A percentile compares a stretch with the other conserved stretches of the same genome.
phyloP scores from a whole-genome alignment of 2,888 invertebrate species.

The Nomada hirtipes region DNA sequence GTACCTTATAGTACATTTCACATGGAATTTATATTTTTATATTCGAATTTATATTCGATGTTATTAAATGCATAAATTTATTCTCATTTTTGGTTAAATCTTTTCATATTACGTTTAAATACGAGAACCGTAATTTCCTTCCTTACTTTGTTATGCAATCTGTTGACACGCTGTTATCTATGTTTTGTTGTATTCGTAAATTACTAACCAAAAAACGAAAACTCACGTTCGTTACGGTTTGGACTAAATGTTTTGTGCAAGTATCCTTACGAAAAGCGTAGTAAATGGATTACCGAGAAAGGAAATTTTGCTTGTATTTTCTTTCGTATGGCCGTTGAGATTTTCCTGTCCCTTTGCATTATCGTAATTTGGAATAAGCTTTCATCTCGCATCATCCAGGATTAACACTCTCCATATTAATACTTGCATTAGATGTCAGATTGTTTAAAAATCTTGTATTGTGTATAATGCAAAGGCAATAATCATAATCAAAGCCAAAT shows the following conservation, averaged over 20 bases:
- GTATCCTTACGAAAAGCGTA: neutral
- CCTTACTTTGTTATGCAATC: neutral
- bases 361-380: neutral
- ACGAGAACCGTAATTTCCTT: neutral
- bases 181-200: constrained; percentile 4
- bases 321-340: neutral
- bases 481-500: neutral
- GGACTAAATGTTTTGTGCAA: neutral
- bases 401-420: neutral
- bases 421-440: neutral
- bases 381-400: neutral
- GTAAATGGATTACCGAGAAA: neutral
- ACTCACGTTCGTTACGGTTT: neutral
- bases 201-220: constrained; percentile 5
- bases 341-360: neutral
- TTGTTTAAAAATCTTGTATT: neutral
- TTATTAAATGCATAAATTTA: neutral
- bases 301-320: neutral
- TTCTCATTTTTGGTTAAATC: neutral
- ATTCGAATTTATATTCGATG: neutral
- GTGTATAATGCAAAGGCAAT: neutral
- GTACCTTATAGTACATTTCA: too few relatives aligned
- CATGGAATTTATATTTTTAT: too few relatives aligned
- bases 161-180: neutral
- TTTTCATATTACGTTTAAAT: neutral